Evolutionary conservation across 2,888 invertebrate genomes (phyloP), one percentile per base, ranked within the genome.

Genomic region (Rhamphomyia laevipes): DNA sequence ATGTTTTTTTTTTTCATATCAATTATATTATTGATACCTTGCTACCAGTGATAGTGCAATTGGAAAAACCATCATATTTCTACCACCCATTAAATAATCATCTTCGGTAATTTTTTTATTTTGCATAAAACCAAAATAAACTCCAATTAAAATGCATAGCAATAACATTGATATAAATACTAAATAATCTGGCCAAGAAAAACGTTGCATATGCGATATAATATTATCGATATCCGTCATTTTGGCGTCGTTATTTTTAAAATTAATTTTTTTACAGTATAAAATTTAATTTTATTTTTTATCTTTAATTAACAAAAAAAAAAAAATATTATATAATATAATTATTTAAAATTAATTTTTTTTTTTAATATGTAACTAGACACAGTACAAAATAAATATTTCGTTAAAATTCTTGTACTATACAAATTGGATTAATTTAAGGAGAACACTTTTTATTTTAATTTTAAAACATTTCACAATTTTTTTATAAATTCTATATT

Each of bases 41-140:
- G 42, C 42, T 10, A 42, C 13, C 15, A 42, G 15, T 13, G 42
- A 42, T 42, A 42, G 15, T 23, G 21, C 15, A 6, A 42, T 27
- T 27, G 42, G 42, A 23, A 17, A 45, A 15, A 45, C 74, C 48
- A 78, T 74, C 87, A 90, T 87, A 61, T 80, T 81, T 54, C 87
- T 74, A 9, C 85, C 84, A 7, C 88, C 90, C 68, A 90, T 81
- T 55, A 91, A 74, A 65, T 89, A 89, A 57, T 84, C 84, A 59
- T 78, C 77, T 60, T 82, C 81, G 2, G 81, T 74, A 3, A 62
- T 56, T 3, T 65, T 61, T 58, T 81, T 81, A 58, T 81, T 81
- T 50, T 81, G 78, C 54, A 81, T 70, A 61, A 84, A 84, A 7
- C 86, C 89, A 62, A 84, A 89, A 66, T 85, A 88, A 49, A 89